These are phyloP conservation scores for Rhodeus uyekii DNA, from an alignment of 2,797 vertebrate species.

Conservation along the genomic window DNA sequence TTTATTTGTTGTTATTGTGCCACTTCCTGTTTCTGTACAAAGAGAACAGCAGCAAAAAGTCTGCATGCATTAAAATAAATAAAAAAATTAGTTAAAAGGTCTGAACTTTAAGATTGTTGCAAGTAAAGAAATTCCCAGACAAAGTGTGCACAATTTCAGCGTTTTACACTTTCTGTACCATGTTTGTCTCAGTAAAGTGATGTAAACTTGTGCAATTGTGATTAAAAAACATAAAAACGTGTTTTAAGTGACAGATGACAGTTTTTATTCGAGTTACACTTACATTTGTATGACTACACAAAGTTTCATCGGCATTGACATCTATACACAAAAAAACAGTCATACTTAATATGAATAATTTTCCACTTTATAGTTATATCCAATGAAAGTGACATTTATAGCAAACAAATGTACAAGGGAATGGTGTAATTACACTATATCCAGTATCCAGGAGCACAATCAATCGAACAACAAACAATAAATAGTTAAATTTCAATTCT, in stretches of 20 bases:
- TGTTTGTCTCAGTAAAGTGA: not conserved
- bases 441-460: slow-evolving; percentile 2
- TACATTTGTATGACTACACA: slow-evolving; percentile 12
- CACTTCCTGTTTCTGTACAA: not conserved
- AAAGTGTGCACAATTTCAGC: not conserved
- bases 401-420: slow-evolving; percentile 4
- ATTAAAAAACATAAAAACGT: not conserved
- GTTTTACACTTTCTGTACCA: not conserved
- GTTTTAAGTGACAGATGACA: not conserved
- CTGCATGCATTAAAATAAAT: not conserved
- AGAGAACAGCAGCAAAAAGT: not conserved
- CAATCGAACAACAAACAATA: slow-evolving; percentile 38
- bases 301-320: not conserved
- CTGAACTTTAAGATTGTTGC: not conserved
- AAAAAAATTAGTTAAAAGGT: not conserved
- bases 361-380: not conserved
- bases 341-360: not conserved
- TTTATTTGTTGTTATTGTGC: no score
- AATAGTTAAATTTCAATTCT: slow-evolving; percentile 20
- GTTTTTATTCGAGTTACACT: not conserved
- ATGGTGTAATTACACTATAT: slow-evolving; percentile 5
- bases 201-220: not conserved
- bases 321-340: slow-evolving; percentile 27
- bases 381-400: not conserved
- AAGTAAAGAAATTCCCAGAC: not conserved